Conservation (phyloP, 2,888 invertebrate genomes). For the Morpho helenor region DNA sequence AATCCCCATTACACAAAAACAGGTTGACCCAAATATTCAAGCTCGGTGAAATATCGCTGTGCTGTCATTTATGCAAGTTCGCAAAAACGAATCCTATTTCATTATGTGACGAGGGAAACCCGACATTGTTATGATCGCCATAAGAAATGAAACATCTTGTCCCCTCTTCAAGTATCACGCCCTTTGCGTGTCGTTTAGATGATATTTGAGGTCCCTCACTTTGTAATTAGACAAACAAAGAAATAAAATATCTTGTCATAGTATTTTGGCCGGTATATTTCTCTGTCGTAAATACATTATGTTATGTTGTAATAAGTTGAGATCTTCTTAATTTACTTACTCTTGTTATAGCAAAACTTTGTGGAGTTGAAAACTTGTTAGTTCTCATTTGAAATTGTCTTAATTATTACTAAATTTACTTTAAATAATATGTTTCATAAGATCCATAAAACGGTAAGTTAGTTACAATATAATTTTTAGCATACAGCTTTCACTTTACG, state of each 20-base stretch:
- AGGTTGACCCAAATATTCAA: conserved; percentile 76
- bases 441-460: no score
- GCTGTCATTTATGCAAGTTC: conserved; percentile 72
- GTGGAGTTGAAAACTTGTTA: no score
- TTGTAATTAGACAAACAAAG: conserved; percentile 55
- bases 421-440: no score
- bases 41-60: conserved; percentile 69
- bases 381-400: no score
- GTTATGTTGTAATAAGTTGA: neutral
- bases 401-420: no score
- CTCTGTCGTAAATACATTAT: conserved; percentile 3
- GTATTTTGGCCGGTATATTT: conserved; percentile 6
- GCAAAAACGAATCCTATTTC: conserved; percentile 69
- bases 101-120: conserved; percentile 50
- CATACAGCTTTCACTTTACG: no score
- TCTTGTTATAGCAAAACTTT: no score
- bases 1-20: conserved; percentile 75
- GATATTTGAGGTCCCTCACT: conserved; percentile 54
- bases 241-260: conserved; percentile 35
- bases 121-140: conserved; percentile 46
- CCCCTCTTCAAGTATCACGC: conserved; percentile 43
- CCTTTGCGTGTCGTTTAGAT: conserved; percentile 60
- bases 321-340: no score
- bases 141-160: conserved; percentile 57
- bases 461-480: no score